Conservation (phyloP, 2,888 invertebrate species). For the Chymomyza caudatula region DNA sequence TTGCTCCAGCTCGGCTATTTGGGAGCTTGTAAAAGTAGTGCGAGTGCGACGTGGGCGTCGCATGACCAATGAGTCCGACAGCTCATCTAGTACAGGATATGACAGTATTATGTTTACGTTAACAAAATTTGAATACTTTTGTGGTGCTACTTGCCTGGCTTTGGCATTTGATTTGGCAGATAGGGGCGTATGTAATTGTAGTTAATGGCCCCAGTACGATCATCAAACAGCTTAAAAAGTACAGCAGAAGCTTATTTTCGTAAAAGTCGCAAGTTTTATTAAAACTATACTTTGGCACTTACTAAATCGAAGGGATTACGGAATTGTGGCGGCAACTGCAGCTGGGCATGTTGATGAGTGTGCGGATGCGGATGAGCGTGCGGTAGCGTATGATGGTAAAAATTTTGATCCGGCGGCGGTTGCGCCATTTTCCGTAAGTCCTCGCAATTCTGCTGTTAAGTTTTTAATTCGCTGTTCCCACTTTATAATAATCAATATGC, state of each 20-base stretch:
- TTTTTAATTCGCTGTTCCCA: slow-evolving; percentile 26
- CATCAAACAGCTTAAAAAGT: slow-evolving; percentile 56
- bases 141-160: slow-evolving; percentile 49
- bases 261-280: neutral
- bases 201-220: slow-evolving; percentile 63
- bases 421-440: slow-evolving; percentile 66
- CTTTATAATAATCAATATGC: slow-evolving; percentile 21
- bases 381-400: slow-evolving; percentile 57
- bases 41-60: slow-evolving; percentile 67
- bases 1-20: slow-evolving; percentile 66
- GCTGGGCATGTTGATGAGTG: slow-evolving; percentile 56
- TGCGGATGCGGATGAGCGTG: slow-evolving; percentile 39
- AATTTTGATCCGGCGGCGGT: slow-evolving; percentile 67
- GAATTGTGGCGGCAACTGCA: slow-evolving; percentile 66
- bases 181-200: slow-evolving; percentile 67
- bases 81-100: slow-evolving; percentile 45
- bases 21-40: slow-evolving; percentile 68
- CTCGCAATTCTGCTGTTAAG: slow-evolving; percentile 20
- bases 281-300: slow-evolving; percentile 27
- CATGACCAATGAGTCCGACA: slow-evolving; percentile 64
- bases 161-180: slow-evolving; percentile 56
- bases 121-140: neutral
- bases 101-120: neutral
- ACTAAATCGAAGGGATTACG: slow-evolving; percentile 69
- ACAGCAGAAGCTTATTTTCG: neutral